These are phyloP conservation scores for Neelides folsomi DNA, from an alignment of 2,888 invertebrate species.

Conservation along the genomic window DNA sequence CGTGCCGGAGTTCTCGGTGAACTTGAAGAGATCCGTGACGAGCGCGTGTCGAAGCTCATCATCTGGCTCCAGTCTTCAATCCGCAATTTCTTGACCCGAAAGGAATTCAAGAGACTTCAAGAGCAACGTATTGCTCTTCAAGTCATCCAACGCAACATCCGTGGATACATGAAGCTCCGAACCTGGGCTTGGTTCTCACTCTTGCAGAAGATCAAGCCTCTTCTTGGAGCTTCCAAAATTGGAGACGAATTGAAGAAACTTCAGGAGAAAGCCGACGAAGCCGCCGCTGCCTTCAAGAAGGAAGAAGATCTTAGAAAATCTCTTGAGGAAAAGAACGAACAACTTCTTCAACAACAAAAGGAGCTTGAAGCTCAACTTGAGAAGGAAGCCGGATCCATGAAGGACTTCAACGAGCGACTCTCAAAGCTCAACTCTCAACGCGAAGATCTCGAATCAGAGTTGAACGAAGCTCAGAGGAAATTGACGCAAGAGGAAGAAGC, in stretches of 20 bases:
- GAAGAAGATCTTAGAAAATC: slow-evolving; percentile 95
- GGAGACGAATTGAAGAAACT: slow-evolving; percentile 98
- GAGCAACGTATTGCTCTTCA: slow-evolving; percentile 90
- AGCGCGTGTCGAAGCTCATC: slow-evolving; percentile 91
- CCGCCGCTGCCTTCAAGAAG: slow-evolving; percentile 82
- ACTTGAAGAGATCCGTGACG: slow-evolving; percentile 99
- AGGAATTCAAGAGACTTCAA: slow-evolving; percentile 44
- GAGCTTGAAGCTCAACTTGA: slow-evolving; percentile 72
- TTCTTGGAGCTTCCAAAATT: slow-evolving; percentile 94
- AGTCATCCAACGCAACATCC: slow-evolving; percentile 98
- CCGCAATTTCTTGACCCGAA: slow-evolving; percentile 58
- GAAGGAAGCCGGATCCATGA: slow-evolving; percentile 82
- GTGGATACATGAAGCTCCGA: slow-evolving; percentile 95
- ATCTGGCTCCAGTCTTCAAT: slow-evolving; percentile 95
- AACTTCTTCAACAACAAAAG: slow-evolving; percentile 86
- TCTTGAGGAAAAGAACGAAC: slow-evolving; percentile 80
- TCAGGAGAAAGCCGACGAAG: slow-evolving; percentile 91
- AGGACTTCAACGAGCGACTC: slow-evolving; percentile 83
- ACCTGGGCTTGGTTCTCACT: slow-evolving; percentile 99
- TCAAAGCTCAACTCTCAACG: slow-evolving; percentile 89
- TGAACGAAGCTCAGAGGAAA: slow-evolving; percentile 48
- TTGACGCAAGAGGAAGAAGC: too few species aligned
- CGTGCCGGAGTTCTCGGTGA: slow-evolving; percentile 99
- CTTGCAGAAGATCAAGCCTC: slow-evolving; percentile 98
- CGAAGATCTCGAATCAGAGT: slow-evolving; percentile 85